Base-by-base conservation (phyloP, 2,888 invertebrate genomes). In the Agriopis marginaria region DNA sequence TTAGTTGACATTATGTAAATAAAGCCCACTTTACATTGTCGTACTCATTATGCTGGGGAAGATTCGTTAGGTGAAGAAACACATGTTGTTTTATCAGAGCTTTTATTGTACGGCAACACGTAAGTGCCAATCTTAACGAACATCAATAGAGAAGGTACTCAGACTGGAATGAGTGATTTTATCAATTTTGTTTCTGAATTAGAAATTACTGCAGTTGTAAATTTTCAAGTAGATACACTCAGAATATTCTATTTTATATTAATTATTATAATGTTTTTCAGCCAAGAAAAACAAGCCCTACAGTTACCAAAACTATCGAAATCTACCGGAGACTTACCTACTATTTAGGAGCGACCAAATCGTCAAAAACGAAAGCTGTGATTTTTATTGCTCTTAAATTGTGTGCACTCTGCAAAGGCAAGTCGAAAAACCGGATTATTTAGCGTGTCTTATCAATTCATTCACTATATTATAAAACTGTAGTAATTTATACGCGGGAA, bases 21-120 rank as follows among this genome's bases (percentile, higher is more conserved):
- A 94, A 86, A 72, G 77, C 85, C 91, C 91, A 92, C 92, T 93
- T 90, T 92, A 92, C 91, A 92, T 92, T 93, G 93, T 92, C 84
- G 89, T 90, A 86, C 91, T 94, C 92, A 94, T 93, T 94, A 93
- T 93, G 86, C 91, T 76, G 82, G 82, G 84, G 90, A 89, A 92
- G 94, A 93, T 93, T 93, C 93, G 93, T 93, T 93, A 94, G 93
- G 94, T 93, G 94, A 94, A 93, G 93, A 93, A 94, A 94, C 94
- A 94, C 86, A 90, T 94, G 94, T 94, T 93, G 93, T 93, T 92
- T 93, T 93, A 93, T 93, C 89, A 82, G 83, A 82, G 81, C 81
- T 81, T 73, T 77, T 68, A 72, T 40, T 75, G 86, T 82, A 82
- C 71, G 77, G 86, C 14, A 42, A 73, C 44, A 49, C 61, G 88